phyloP scores from a whole-genome alignment of 2,797 vertebrate species.

The Gymnothorax javanicus region DNA sequence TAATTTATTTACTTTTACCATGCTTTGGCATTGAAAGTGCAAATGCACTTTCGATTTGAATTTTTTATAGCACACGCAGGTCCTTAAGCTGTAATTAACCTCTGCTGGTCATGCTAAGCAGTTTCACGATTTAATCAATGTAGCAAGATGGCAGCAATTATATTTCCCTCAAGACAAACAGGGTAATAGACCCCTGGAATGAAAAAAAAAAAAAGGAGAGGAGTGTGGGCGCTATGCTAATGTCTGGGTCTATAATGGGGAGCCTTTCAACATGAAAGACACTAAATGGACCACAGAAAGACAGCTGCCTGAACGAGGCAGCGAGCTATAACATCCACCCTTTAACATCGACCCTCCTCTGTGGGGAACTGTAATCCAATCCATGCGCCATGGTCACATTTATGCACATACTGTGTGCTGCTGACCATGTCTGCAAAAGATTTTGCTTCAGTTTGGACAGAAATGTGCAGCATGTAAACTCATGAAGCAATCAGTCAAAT shows the following conservation, averaged over 20 bases:
- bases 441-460: background rate
- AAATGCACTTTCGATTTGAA: too few relatives aligned
- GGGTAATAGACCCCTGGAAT: too few relatives aligned
- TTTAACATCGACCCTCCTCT: background rate
- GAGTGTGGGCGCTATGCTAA: too few relatives aligned
- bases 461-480: background rate
- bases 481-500: background rate
- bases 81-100: background rate
- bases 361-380: background rate
- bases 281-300: background rate
- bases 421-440: background rate
- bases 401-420: background rate
- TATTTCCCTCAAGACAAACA: too few relatives aligned
- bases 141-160: background rate
- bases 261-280: background rate
- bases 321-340: background rate
- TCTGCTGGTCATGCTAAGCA: background rate
- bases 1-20: too few relatives aligned
- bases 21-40: too few relatives aligned
- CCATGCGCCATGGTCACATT: background rate
- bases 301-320: background rate
- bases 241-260: background rate
- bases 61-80: background rate
- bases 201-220: too few relatives aligned
- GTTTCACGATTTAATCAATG: background rate